phyloP scores from a whole-genome alignment of 2,113 vertebrate genomes.

The Mormoops blainvillei region DNA sequence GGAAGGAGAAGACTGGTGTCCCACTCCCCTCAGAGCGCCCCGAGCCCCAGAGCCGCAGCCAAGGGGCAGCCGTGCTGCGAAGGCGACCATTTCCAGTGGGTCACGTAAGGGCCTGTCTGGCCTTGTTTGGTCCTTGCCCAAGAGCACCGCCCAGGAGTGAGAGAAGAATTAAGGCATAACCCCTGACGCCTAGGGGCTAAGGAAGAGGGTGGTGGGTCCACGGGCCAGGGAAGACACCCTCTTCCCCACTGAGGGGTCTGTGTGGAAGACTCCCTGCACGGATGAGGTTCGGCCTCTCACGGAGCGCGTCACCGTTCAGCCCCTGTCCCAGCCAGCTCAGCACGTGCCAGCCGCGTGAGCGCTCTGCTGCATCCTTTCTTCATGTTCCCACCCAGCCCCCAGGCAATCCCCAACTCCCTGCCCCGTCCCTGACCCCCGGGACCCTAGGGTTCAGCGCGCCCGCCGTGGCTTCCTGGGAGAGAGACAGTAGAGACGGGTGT shows the following conservation, averaged over 20 bases:
- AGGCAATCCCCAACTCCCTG: too few relatives aligned
- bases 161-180: neutral
- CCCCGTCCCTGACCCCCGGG: too few relatives aligned
- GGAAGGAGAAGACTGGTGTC: too few relatives aligned
- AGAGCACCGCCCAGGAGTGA: too few relatives aligned
- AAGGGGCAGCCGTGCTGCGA: accelerated
- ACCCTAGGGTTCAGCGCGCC: neutral
- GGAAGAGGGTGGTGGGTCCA: neutral
- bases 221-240: accelerated
- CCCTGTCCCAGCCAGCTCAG: neutral
- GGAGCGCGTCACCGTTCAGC: neutral
- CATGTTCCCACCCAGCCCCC: accelerated
- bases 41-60: accelerated
- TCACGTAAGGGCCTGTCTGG: accelerated
- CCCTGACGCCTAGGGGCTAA: accelerated
- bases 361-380: neutral
- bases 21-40: accelerated
- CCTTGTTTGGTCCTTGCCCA: too few relatives aligned
- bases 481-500: neutral
- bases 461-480: too few relatives aligned
- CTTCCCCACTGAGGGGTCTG: accelerated
- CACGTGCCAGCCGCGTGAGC: neutral
- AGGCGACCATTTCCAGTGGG: accelerated
- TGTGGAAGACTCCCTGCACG: too few relatives aligned
- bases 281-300: neutral